phyloP scores from a whole-genome alignment of 2,888 invertebrate species.

The Nemurella pictetii region DNA sequence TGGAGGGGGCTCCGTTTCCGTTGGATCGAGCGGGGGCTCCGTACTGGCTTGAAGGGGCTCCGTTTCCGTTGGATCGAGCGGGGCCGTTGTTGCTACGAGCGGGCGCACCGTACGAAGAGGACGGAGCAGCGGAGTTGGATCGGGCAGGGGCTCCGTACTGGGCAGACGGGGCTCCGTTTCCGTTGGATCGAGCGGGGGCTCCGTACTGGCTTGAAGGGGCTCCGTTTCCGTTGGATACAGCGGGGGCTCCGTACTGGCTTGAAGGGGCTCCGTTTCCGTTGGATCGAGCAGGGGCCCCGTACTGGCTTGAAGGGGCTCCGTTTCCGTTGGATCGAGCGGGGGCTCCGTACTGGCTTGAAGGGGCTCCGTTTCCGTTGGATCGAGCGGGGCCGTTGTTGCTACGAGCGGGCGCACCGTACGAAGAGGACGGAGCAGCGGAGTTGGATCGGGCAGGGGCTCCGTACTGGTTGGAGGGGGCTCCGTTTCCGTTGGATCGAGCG shows the following conservation, averaged over 20 bases:
- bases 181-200: neutral
- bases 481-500: conserved; percentile 18
- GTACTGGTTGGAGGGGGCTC: conserved; percentile 27
- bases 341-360: conserved; percentile 57
- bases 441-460: conserved; percentile 35
- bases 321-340: conserved; percentile 14
- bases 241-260: neutral
- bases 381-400: conserved; percentile 34
- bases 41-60: conserved; percentile 22
- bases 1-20: conserved; percentile 1
- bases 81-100: conserved; percentile 25
- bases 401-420: conserved; percentile 44
- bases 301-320: conserved; percentile 12
- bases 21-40: conserved; percentile 22
- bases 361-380: conserved; percentile 47
- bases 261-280: conserved; percentile 19
- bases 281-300: conserved; percentile 20
- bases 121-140: conserved; percentile 25
- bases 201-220: conserved; percentile 3
- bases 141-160: conserved; percentile 8
- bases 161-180: neutral
- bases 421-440: conserved; percentile 44
- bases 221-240: neutral
- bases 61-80: neutral
- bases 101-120: conserved; percentile 40